A percentile compares a stretch with the other conserved stretches of the same genome.
Evolutionary conservation across 2,113 vertebrate genomes (phyloP).

Genomic region (Vulpes vulpes): DNA sequence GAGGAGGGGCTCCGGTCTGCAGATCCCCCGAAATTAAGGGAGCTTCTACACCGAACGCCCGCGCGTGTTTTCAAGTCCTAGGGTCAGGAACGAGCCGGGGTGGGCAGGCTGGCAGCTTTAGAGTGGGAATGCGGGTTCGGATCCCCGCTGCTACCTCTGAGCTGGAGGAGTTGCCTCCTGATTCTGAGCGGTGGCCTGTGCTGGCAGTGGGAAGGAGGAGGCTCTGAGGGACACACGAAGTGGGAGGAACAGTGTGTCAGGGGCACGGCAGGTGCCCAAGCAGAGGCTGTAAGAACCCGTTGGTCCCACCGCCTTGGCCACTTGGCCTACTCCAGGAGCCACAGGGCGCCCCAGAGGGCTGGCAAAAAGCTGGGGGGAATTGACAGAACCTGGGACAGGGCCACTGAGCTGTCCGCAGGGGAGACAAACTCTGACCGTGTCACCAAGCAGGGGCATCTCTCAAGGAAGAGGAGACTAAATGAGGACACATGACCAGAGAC

Average conservation of each 20-base stretch:
- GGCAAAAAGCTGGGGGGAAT: too few relatives aligned
- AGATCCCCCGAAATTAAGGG: background rate
- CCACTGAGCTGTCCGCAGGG: background rate
- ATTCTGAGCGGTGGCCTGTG: background rate
- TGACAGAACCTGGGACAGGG: background rate
- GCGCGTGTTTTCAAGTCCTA: background rate
- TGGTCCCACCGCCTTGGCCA: background rate
- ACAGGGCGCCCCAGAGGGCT: background rate
- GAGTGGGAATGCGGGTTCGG: background rate
- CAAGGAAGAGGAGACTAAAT: background rate
- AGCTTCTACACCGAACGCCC: background rate
- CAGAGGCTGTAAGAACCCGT: background rate
- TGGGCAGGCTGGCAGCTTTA: background rate
- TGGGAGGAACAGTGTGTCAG: background rate
- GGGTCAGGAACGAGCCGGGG: background rate
- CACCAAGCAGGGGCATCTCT: background rate
- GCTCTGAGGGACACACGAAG: background rate
- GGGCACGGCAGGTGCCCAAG: background rate
- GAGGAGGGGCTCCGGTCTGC: constrained; percentile 1
- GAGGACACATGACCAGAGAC: too few relatives aligned
- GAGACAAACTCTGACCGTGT: background rate
- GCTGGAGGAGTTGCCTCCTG: background rate
- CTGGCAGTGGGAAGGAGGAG: background rate
- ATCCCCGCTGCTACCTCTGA: background rate
- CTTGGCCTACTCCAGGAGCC: background rate